Evolutionary conservation across 2,113 vertebrate genomes (phyloP).

Genomic region (Strix aluco): DNA sequence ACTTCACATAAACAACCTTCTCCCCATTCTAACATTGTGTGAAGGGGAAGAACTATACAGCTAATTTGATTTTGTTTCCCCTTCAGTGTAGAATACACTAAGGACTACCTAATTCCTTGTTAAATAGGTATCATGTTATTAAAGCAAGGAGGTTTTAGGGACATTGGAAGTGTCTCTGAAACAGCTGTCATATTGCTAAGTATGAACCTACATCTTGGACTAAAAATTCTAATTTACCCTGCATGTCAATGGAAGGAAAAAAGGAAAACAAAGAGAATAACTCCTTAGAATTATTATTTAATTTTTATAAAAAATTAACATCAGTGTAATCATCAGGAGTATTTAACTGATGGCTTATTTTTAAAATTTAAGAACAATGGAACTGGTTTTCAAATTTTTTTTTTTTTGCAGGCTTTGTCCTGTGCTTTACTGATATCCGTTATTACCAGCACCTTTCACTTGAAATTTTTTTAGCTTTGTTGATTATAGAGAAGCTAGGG

Average conservation of each 20-base stretch:
- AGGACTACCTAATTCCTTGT: not conserved
- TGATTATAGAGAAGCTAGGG: not conserved
- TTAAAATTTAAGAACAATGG: not conserved
- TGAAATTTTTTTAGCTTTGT: not conserved
- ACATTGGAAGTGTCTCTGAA: not conserved
- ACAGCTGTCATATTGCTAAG: not conserved
- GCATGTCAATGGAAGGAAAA: not conserved
- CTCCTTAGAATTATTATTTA: not conserved
- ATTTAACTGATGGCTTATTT: not conserved
- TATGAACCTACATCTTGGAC: not conserved
- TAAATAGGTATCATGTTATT: not conserved
- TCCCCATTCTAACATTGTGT: not conserved
- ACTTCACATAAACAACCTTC: not conserved
- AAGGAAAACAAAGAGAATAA: not conserved
- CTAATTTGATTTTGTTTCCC: not conserved
- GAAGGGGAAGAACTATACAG: not conserved
- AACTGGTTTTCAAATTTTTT: not conserved
- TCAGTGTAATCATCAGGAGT: not conserved
- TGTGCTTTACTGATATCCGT: not conserved
- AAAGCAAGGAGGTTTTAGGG: not conserved
- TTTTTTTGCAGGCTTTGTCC: not conserved
- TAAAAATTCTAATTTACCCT: not conserved
- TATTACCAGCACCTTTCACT: not conserved
- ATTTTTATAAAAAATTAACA: not conserved
- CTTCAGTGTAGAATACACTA: not conserved